A percentile compares a stretch with the other conserved stretches of the same genome.
Evolutionary conservation across 2,888 invertebrate species (phyloP).

Genomic region (Melinaea menophilus): DNA sequence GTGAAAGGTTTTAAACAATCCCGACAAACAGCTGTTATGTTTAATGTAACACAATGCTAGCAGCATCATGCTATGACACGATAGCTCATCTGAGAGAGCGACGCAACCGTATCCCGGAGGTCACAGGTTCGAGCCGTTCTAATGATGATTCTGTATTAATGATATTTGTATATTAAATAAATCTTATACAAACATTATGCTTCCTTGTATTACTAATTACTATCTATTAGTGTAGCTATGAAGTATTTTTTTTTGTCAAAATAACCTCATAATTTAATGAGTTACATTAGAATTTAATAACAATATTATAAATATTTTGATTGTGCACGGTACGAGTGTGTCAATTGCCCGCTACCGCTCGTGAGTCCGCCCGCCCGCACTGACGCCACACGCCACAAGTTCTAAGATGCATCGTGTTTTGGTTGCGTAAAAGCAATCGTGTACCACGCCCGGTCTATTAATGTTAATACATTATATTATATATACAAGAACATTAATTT

Average conservation of each 20-base stretch:
- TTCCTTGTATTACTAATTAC: no score
- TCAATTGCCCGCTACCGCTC: neutral
- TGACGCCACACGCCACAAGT: neutral
- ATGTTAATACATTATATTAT: neutral
- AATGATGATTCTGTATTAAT: neutral
- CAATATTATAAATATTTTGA: no score
- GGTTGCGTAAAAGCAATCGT: conserved; percentile 6
- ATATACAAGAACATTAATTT: neutral
- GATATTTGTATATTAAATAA: neutral
- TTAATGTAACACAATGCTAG: no score
- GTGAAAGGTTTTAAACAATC: no score
- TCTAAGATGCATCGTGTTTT: neutral
- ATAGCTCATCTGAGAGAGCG: neutral
- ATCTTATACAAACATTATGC: no score
- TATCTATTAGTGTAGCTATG: no score
- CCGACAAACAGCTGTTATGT: no score
- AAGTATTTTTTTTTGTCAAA: no score
- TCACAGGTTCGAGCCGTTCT: neutral
- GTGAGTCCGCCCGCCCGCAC: neutral
- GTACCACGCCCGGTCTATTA: conserved; percentile 7
- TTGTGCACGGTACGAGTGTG: no score
- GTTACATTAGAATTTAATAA: no score
- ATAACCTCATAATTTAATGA: no score
- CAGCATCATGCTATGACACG: neutral
- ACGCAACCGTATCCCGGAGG: neutral